phyloP scores from a whole-genome alignment of 2,113 vertebrate genomes.

The Neopipo cinnamomea region DNA sequence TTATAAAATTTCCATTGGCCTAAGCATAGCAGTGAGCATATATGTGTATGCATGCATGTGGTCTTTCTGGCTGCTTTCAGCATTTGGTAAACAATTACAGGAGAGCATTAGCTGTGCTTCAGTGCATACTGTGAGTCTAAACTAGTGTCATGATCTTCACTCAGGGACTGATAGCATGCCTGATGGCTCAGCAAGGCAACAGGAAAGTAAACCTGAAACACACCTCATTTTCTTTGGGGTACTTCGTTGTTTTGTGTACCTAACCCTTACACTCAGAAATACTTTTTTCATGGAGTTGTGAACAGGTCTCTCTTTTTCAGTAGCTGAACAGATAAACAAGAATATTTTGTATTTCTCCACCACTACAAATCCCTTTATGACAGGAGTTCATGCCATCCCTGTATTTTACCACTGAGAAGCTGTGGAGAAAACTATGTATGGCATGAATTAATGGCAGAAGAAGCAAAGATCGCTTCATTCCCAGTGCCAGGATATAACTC shows the following conservation, averaged over 20 bases:
- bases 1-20: background rate
- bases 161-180: background rate
- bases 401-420: background rate
- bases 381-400: background rate
- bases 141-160: background rate
- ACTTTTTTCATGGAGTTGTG: background rate
- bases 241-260: background rate
- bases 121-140: background rate
- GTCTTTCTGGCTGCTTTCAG: slow-evolving; percentile 19
- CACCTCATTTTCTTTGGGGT: background rate
- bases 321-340: background rate
- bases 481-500: background rate
- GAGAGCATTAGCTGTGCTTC: slow-evolving; percentile 8
- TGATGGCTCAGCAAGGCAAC: background rate
- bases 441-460: background rate
- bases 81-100: slow-evolving; percentile 4
- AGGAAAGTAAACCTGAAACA: background rate
- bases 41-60: background rate
- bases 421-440: background rate
- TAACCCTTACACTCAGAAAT: background rate
- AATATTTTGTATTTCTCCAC: background rate
- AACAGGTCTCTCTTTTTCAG: background rate
- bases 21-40: background rate
- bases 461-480: background rate
- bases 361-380: background rate